phyloP scores from a whole-genome alignment of 2,888 invertebrate species.

The Darwinula stevensoni region DNA sequence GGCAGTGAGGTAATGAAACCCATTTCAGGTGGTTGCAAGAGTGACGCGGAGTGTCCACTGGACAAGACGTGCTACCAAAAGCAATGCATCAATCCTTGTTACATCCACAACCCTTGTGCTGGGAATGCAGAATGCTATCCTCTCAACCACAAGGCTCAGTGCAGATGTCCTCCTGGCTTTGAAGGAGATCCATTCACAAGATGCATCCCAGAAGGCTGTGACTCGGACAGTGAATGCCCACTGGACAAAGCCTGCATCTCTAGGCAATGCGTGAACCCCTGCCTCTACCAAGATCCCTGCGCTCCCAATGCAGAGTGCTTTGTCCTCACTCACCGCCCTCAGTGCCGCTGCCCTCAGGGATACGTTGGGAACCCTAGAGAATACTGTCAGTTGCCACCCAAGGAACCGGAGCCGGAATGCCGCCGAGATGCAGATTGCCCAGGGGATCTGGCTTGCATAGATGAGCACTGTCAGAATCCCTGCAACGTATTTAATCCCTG shows the following conservation, averaged over 20 bases:
- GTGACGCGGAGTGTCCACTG: slow-evolving; percentile 9
- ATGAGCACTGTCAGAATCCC: slow-evolving; percentile 14
- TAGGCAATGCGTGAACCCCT: slow-evolving; percentile 46
- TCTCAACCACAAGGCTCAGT: slow-evolving; percentile 9
- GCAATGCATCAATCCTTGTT: slow-evolving; percentile 11
- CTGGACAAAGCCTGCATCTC: slow-evolving; percentile 50
- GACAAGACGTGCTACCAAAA: slow-evolving; percentile 10
- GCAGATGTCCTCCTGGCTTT: slow-evolving; percentile 10
- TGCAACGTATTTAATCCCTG: slow-evolving; percentile 12
- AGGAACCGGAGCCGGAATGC: slow-evolving; percentile 9
- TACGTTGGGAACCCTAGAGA: slow-evolving; percentile 10
- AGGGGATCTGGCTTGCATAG: slow-evolving; percentile 11
- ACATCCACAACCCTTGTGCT: slow-evolving; percentile 7
- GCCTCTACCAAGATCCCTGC: slow-evolving; percentile 36
- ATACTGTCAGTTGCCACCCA: slow-evolving; percentile 31
- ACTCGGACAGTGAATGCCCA: slow-evolving; percentile 53
- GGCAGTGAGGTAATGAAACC: background rate
- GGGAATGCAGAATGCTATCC: slow-evolving; percentile 9
- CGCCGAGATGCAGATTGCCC: slow-evolving; percentile 10
- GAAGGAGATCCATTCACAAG: slow-evolving; percentile 8
- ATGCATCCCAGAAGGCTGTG: slow-evolving; percentile 20
- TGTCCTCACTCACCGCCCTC: slow-evolving; percentile 11
- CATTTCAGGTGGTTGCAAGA: slow-evolving; percentile 6
- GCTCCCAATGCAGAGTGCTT: slow-evolving; percentile 22
- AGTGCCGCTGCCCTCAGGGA: slow-evolving; percentile 12